Conservation (phyloP, 2,113 vertebrate genomes). For the Hystrix brachyura region DNA sequence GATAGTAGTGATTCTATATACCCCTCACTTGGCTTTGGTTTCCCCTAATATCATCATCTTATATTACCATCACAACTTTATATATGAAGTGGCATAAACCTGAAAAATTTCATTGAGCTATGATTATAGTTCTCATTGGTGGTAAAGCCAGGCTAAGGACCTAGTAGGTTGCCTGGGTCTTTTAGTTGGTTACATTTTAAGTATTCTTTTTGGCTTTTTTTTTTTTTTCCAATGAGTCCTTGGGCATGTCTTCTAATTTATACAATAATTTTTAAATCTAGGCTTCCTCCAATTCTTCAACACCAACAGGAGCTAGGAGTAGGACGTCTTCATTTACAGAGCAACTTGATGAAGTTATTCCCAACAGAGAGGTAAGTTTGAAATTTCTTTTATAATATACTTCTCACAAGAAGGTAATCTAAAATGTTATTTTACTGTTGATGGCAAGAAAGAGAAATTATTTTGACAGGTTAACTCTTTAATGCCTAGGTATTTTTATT, state of each 20-base stretch:
- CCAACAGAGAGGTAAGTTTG: constrained; percentile 94
- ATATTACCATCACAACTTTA: neutral
- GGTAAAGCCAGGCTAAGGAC: neutral
- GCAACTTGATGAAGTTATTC: constrained; percentile 89
- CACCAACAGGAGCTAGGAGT: constrained; percentile 78
- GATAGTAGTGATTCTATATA: neutral
- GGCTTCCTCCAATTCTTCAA: constrained; percentile 80
- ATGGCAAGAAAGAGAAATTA: neutral
- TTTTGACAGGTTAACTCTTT: constrained; percentile 11
- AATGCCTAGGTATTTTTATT: constrained; percentile 27
- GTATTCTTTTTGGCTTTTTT: neutral
- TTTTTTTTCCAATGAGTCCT: neutral
- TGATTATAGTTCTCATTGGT: neutral
- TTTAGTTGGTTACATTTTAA: neutral
- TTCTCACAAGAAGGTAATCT: neutral
- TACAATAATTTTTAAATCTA: constrained; percentile 76
- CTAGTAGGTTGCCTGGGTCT: neutral
- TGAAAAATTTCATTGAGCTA: constrained; percentile 6
- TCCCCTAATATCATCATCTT: neutral
- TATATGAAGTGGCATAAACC: neutral
- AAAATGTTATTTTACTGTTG: neutral
- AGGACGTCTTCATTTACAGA: constrained; percentile 87
- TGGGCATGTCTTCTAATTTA: constrained; percentile 55
- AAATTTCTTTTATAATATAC: neutral
- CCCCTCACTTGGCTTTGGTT: constrained; percentile 10